Percentiles rank a stretch among this genome's conserved stretches.
Evolutionary conservation across 2,113 vertebrate genomes (phyloP).

Genomic region (Caretta caretta): DNA sequence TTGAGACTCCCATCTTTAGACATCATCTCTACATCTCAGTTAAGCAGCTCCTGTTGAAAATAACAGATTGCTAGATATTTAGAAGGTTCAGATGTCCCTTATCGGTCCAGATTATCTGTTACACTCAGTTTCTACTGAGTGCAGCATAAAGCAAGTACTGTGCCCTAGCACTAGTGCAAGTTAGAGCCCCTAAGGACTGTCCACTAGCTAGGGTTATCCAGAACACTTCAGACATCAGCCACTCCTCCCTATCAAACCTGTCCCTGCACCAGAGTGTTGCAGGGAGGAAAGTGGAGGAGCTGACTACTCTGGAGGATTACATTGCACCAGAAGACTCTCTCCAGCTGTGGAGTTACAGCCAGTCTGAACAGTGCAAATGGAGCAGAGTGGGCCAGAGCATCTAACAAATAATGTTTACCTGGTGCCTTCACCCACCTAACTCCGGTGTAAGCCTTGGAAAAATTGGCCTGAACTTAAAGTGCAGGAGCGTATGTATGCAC

Average conservation of each 20-base stretch:
- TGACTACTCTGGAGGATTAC: not conserved
- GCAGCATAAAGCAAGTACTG: accelerated
- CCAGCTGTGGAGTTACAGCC: accelerated
- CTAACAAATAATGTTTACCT: not conserved
- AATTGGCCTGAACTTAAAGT: not conserved
- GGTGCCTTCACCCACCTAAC: not conserved
- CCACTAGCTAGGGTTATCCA: not conserved
- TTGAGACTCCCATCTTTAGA: not conserved
- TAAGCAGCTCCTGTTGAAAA: not conserved
- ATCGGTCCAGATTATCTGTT: not conserved
- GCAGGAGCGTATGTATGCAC: accelerated
- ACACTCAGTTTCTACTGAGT: accelerated
- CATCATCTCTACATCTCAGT: not conserved
- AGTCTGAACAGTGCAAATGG: not conserved
- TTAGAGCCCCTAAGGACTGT: accelerated
- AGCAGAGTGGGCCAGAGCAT: not conserved
- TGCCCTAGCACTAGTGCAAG: accelerated
- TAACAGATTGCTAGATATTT: not conserved
- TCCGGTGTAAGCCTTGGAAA: not conserved
- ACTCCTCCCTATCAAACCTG: not conserved
- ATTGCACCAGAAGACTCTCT: accelerated
- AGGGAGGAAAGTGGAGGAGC: not conserved
- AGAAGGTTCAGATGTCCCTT: not conserved
- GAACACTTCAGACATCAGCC: not conserved
- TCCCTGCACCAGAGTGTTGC: not conserved